Base-by-base conservation (phyloP, 2,113 vertebrate genomes). In the Ondatra zibethicus region DNA sequence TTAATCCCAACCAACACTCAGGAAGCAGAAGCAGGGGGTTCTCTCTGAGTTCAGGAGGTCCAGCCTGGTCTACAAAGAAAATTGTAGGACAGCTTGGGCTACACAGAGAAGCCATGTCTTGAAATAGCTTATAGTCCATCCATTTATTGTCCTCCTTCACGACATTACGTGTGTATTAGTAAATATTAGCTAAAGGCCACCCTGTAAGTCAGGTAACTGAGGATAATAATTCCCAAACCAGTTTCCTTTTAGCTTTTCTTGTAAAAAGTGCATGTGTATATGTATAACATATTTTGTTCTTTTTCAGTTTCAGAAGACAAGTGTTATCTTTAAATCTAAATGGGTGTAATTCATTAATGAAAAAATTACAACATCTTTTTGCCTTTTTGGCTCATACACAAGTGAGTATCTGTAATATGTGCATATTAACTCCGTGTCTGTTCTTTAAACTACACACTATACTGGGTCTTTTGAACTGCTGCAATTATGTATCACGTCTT, bases 351-450 rank as follows among this genome's bases (percentile, higher is more conserved):
- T 99, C 98, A 25, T 97, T 99, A 92, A 99, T 99, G 99, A 99
- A 99, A 98, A 99, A 99, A 97, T 98, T 99, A 42, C 99, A 99
- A 98, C 99, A 99, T 96, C 99, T 99, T 33, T 99, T 99, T 98
- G 99, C 99, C 0, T 99, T 99, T 98, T 98, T 99, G 97, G 99
- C 99, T 66, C 99, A 99, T 98, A 99, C 99, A 78, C 99, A 99
- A 99, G 99, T 99, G 97, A 97, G 97, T 98, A 6, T 93, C 16
- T 82, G 7, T 61, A 42, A n/a, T 96, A 8, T 93, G 76, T 94
- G 97, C 86, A 96, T 63, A 70, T 94, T 63, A 68, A 70, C 68
- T 88, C 45, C 58, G 29, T 39, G 84, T 42, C 73, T 78, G 72
- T 17, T 80, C 50, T 95, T 88, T 94, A 94, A 94, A 78, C 9